Evolutionary conservation across 1,140 invertebrate species (phyloP).

Genomic region (Scaptomyza hsui): DNA sequence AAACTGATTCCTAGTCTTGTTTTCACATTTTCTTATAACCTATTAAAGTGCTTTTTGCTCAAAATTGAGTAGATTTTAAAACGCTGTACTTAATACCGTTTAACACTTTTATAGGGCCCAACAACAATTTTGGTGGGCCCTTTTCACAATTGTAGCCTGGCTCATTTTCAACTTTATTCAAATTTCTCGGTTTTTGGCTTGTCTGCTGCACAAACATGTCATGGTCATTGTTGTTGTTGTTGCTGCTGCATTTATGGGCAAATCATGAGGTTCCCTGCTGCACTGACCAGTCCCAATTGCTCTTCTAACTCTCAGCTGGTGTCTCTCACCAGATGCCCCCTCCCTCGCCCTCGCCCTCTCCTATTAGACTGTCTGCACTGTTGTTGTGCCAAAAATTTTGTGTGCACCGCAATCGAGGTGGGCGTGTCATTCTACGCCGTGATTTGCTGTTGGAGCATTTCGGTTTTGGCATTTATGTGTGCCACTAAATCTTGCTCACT

Average conservation of each 20-base stretch:
- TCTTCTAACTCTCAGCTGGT: constrained; percentile 12
- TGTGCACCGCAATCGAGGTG: constrained; percentile 37
- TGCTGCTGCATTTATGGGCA: constrained; percentile 67
- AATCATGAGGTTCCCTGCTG: constrained; percentile 77
- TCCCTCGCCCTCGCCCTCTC: too few relatives aligned
- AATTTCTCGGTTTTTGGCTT: constrained; percentile 26
- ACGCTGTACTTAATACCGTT: too few relatives aligned
- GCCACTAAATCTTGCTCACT: constrained; percentile 76
- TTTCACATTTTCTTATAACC: too few relatives aligned
- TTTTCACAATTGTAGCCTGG: not conserved
- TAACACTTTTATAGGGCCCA: not conserved
- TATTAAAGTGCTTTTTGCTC: too few relatives aligned
- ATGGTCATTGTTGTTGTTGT: constrained; percentile 28
- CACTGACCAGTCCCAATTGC: constrained; percentile 29
- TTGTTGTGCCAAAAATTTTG: constrained; percentile 17
- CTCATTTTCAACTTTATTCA: constrained; percentile 30
- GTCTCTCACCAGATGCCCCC: not conserved
- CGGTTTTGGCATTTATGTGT: constrained; percentile 78
- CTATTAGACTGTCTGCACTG: constrained; percentile 13
- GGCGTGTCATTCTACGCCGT: constrained; percentile 68
- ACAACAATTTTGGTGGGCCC: not conserved
- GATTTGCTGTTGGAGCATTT: constrained; percentile 75
- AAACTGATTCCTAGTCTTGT: too few relatives aligned
- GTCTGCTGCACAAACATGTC: constrained; percentile 50
- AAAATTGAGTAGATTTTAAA: too few relatives aligned